A percentile compares a stretch with the other conserved stretches of the same genome.
Evolutionary conservation across 2,888 invertebrate genomes (phyloP).

Genomic region (Monoplex corrugatus): DNA sequence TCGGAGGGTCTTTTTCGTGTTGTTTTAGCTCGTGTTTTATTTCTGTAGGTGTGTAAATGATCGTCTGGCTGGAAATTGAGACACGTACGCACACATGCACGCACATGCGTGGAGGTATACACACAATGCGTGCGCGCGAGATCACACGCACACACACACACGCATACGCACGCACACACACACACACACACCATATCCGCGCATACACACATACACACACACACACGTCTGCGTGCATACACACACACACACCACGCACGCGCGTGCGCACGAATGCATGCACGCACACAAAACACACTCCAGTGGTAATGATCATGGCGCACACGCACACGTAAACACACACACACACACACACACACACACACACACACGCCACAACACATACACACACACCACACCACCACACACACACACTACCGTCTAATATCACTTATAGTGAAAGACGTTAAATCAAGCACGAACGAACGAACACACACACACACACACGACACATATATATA

Average conservation of each 20-base stretch:
- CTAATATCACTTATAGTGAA: too few relatives aligned
- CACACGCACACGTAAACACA: neutral
- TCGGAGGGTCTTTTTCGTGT: too few relatives aligned
- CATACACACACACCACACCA: neutral
- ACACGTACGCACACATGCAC: constrained; percentile 19
- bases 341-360: constrained; percentile 29
- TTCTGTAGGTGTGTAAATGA: too few relatives aligned
- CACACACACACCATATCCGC: neutral
- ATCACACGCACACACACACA: neutral
- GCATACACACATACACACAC: neutral
- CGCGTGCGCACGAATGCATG: neutral
- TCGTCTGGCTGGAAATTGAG: too few relatives aligned
- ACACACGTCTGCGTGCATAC: neutral
- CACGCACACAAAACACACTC: neutral
- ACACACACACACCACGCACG: neutral
- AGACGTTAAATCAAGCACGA: too few relatives aligned
- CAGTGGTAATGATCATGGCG: neutral
- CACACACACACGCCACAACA: neutral
- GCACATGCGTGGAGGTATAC: neutral
- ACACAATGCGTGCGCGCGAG: too few relatives aligned
- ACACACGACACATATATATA: too few relatives aligned
- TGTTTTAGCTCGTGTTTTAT: too few relatives aligned
- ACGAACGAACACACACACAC: too few relatives aligned
- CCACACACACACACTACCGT: neutral
- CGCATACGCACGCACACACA: neutral